Evolutionary conservation across 2,888 invertebrate genomes (phyloP), one percentile per base, ranked within the genome.

Genomic region (Fissipunctia ypsillon): DNA sequence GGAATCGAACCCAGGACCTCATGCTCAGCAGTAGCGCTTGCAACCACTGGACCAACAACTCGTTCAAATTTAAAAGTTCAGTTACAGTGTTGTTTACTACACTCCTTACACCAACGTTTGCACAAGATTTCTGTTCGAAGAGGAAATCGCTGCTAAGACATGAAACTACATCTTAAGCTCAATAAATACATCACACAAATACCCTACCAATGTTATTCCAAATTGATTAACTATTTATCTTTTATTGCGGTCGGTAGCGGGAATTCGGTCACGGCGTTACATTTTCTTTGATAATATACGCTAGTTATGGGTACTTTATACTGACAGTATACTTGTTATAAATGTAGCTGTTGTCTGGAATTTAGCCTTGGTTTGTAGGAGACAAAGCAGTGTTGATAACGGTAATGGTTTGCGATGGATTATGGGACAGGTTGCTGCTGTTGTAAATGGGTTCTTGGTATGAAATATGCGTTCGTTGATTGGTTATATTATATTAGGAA

Each of bases 171-270:
- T 77, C 57, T 48, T 41, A 72, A 65, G 28, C 56, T 60, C 64
- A 57, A 69, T 84, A 84, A 85, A 81, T 70, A 80, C 25, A 57
- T 31, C 70, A 76, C 48, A 73, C 79, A 52, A 78, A 85, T 81
- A 68, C 72, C 61, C 52, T 67, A 72, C 50, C 81, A 85, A 85
- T 84, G 80, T 76, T 74, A 82, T 85, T 82, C 74, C 59, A 76
- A 85, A 84, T 80, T 81, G 86, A 84, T 85, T 78, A 80, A 78
- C 59, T 76, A 78, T 84, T 85, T 84, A 85, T 76, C 80, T 84
- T 80, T 83, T 78, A 86, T 83, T 75, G 61, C 63, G 59, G 59
- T 77, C 64, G 50, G 85, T 84, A 85, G 84, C 78, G 4, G 43
- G 78, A 85, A 85, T 75, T 86, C 78, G 76, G 73, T 78, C 78